These are phyloP conservation scores for Leiothrix lutea DNA, from an alignment of 2,113 vertebrate genomes.

Conservation along the genomic window DNA sequence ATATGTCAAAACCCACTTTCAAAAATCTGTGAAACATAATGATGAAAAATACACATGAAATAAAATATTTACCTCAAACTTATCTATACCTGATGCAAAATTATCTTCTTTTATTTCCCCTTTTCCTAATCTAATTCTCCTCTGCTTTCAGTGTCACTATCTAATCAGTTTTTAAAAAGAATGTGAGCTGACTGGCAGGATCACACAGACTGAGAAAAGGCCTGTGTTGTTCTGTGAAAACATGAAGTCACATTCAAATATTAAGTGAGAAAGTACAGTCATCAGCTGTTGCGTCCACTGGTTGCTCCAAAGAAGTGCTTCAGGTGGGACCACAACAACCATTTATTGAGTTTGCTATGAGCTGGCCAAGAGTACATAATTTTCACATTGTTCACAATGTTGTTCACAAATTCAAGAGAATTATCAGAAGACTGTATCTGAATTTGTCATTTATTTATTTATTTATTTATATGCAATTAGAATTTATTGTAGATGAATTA, in stretches of 20 bases:
- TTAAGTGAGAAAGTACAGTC: background rate
- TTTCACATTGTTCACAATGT: background rate
- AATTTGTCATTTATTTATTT: background rate
- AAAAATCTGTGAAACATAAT: background rate
- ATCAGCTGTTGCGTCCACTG: background rate
- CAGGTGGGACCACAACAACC: background rate
- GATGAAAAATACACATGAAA: background rate
- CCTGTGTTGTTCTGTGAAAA: background rate
- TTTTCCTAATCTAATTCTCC: background rate
- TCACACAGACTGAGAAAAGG: background rate
- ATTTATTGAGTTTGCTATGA: background rate
- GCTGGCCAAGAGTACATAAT: background rate
- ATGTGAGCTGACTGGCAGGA: background rate
- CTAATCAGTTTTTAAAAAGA: background rate
- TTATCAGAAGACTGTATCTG: background rate
- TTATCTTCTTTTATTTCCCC: background rate
- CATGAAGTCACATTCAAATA: background rate
- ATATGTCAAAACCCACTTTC: background rate
- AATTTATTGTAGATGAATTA: background rate
- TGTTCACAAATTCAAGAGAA: background rate
- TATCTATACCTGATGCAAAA: background rate
- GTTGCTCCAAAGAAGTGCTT: background rate
- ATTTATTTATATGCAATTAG: background rate
- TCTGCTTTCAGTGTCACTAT: background rate
- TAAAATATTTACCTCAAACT: background rate